phyloP scores from a whole-genome alignment of 1,140 invertebrate species.

The Microplitis mediator region DNA sequence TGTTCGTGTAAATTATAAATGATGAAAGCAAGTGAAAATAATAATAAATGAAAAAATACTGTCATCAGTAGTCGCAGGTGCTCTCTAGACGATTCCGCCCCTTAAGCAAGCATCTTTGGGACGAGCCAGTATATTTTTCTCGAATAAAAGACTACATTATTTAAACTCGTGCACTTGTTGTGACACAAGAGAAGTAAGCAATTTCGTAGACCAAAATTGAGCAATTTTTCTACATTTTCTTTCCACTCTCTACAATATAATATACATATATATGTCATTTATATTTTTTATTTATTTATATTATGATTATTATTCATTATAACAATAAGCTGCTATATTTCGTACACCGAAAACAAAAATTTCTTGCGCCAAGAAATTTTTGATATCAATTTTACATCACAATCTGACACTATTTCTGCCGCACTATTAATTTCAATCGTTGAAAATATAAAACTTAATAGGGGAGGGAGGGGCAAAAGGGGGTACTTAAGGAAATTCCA shows the following conservation, averaged over 20 bases:
- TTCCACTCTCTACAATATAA: constrained; percentile 30
- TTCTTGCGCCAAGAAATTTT: too few species aligned
- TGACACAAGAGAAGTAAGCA: constrained; percentile 26
- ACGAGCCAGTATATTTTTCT: constrained; percentile 8
- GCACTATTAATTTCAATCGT: too few species aligned
- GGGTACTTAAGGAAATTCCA: too few species aligned
- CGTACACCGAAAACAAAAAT: constrained; percentile 41
- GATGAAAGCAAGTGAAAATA: constrained; percentile 12
- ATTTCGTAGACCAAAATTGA: constrained; percentile 36
- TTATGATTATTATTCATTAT: too few species aligned
- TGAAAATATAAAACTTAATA: too few species aligned
- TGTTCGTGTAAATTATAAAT: too few species aligned
- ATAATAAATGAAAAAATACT: constrained; percentile 15
- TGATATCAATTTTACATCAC: too few species aligned
- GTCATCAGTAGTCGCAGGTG: constrained; percentile 6
- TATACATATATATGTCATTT: constrained; percentile 16
- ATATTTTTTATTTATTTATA: neutral
- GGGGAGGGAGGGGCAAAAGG: too few species aligned
- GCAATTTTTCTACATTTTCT: constrained; percentile 44
- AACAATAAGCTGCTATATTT: too few species aligned
- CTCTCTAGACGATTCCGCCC: neutral
- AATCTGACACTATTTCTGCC: too few species aligned
- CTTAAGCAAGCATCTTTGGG: neutral
- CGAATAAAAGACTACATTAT: constrained; percentile 37
- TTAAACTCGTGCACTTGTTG: constrained; percentile 29